These are phyloP conservation scores for Thryonomys swinderianus DNA, from an alignment of 2,113 vertebrate species.

Conservation along the genomic window DNA sequence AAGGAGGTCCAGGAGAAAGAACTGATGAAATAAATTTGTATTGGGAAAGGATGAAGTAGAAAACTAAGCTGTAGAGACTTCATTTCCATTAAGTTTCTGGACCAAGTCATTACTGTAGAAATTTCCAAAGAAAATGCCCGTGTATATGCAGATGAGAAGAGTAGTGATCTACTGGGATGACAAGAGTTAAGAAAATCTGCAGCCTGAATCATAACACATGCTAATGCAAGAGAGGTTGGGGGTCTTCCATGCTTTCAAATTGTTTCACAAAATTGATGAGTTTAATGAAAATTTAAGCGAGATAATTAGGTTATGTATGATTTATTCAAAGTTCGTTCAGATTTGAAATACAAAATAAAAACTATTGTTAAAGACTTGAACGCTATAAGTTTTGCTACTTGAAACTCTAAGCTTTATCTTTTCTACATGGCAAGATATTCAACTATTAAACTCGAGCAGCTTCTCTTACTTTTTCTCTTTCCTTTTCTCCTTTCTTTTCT, in stretches of 20 bases:
- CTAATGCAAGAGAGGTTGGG: background rate
- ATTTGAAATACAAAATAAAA: slow-evolving; percentile 55
- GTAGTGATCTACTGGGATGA: background rate
- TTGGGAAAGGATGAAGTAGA: slow-evolving; percentile 34
- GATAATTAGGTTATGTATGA: slow-evolving; percentile 61
- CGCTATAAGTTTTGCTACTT: slow-evolving; percentile 33
- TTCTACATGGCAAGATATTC: background rate
- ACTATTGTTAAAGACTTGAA: slow-evolving; percentile 49
- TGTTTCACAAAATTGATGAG: slow-evolving; percentile 54
- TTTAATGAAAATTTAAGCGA: slow-evolving; percentile 62
- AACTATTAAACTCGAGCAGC: background rate
- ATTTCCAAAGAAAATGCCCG: background rate
- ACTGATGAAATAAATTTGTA: background rate
- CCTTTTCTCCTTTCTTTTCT: background rate
- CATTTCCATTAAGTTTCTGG: slow-evolving; percentile 28
- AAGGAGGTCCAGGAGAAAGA: slow-evolving; percentile 32
- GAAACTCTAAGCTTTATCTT: background rate
- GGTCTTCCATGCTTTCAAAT: background rate
- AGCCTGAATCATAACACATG: background rate
- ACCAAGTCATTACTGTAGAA: background rate
- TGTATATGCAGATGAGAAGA: background rate
- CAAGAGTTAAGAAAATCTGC: slow-evolving; percentile 17
- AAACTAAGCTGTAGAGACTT: slow-evolving; percentile 17
- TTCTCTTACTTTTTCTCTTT: background rate
- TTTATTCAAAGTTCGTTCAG: slow-evolving; percentile 58